Percentiles rank a stretch among this genome's conserved stretches.
phyloP scores from a whole-genome alignment of 2,113 vertebrate species.

The Rhegmatorhina hoffmannsi region DNA sequence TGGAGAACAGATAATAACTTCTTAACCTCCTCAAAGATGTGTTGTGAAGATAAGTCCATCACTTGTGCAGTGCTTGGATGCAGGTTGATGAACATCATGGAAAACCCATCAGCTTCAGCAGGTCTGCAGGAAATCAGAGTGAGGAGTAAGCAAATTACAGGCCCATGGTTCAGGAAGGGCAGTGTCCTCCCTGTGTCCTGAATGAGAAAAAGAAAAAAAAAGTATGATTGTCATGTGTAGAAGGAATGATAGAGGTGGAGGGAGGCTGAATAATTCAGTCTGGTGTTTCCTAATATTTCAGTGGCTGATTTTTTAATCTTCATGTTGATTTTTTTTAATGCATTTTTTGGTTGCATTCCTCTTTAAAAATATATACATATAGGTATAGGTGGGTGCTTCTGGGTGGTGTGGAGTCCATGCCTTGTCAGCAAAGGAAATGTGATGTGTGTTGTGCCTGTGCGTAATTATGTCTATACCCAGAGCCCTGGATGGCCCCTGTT shows the following conservation, averaged over 20 bases:
- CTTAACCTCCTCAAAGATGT: not conserved
- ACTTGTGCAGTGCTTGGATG: not conserved
- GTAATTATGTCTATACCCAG: not conserved
- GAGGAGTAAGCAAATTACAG: not conserved
- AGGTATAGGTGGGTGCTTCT: not conserved
- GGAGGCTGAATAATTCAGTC: not conserved
- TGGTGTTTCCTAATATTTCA: not conserved
- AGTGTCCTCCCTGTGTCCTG: not conserved
- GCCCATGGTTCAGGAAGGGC: not conserved
- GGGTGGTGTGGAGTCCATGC: not conserved
- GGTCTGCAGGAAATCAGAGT: not conserved
- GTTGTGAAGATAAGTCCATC: not conserved
- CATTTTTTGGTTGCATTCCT: not conserved
- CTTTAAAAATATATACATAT: not conserved
- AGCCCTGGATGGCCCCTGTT: not conserved
- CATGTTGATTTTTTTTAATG: not conserved
- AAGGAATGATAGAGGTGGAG: not conserved
- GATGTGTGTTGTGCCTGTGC: fast-evolving
- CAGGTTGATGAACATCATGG: not conserved
- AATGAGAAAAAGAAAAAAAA: not conserved
- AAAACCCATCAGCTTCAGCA: not conserved
- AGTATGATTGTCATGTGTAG: not conserved
- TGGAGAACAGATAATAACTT: not conserved
- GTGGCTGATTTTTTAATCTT: not conserved
- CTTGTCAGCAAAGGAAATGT: not conserved